These are phyloP conservation scores for Alentia gelatinosa DNA, from an alignment of 2,888 invertebrate species.

Conservation along the genomic window DNA sequence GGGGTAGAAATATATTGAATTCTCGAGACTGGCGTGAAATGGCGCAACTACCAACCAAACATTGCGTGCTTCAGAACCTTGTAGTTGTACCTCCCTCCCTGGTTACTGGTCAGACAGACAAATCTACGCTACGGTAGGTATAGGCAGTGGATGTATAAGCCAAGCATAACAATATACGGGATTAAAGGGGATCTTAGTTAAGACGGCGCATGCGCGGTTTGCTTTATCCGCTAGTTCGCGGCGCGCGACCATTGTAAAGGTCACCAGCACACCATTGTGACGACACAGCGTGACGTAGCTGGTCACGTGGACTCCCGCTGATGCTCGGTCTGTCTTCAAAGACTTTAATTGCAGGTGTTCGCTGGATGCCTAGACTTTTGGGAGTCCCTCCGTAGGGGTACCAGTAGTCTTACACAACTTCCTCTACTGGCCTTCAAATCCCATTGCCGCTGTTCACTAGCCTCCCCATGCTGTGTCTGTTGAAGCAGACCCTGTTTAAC, in stretches of 20 bases:
- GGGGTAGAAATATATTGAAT: background rate
- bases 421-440: too few species aligned
- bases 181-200: constrained; percentile 9
- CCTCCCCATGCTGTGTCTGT: background rate
- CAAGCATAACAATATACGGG: background rate
- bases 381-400: too few species aligned
- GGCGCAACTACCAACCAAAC: background rate
- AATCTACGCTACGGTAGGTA: too few species aligned
- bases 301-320: constrained; percentile 50
- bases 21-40: background rate
- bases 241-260: constrained; percentile 24
- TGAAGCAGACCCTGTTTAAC: background rate
- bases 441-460: background rate
- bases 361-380: background rate
- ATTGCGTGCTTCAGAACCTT: background rate
- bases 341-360: constrained; percentile 15
- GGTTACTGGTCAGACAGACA: too few species aligned
- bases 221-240: background rate
- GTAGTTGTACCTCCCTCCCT: too few species aligned
- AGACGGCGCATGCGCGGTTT: constrained; percentile 2
- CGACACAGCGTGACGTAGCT: constrained; percentile 11
- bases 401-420: too few species aligned
- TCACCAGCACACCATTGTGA: constrained; percentile 13
- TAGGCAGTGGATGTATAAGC: background rate
- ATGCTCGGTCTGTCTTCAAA: constrained; percentile 14